phyloP scores from a whole-genome alignment of 2,113 vertebrate genomes.

The Alouatta palliata region DNA sequence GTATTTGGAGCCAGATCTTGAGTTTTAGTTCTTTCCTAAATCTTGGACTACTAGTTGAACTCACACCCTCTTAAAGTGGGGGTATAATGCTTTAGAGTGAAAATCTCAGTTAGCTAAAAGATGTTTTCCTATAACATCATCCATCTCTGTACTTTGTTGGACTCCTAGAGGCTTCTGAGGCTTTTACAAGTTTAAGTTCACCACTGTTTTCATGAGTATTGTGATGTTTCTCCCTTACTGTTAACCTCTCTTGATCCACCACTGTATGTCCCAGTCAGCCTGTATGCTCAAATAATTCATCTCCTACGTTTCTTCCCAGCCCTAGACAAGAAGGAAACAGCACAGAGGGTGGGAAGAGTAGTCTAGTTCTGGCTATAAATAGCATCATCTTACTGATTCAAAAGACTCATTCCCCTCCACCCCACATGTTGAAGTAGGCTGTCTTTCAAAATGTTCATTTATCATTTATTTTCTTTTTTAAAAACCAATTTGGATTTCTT shows the following conservation, averaged over 20 bases:
- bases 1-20: neutral
- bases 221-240: neutral
- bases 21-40: neutral
- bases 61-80: neutral
- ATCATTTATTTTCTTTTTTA: neutral
- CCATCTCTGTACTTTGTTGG: neutral
- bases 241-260: neutral
- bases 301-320: neutral
- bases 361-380: neutral
- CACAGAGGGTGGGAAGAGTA: neutral
- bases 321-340: neutral
- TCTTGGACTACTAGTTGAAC: neutral
- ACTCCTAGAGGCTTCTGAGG: neutral
- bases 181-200: neutral
- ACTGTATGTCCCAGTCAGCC: neutral
- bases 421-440: neutral
- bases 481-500: slow-evolving; percentile 16
- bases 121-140: neutral
- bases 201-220: neutral
- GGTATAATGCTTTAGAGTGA: neutral
- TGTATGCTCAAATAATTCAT: neutral
- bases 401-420: neutral
- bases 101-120: neutral
- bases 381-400: neutral
- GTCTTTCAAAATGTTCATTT: neutral